Percentiles rank a stretch among this genome's conserved stretches.
phyloP scores from a whole-genome alignment of 2,113 vertebrate species.

The Rynchops niger region DNA sequence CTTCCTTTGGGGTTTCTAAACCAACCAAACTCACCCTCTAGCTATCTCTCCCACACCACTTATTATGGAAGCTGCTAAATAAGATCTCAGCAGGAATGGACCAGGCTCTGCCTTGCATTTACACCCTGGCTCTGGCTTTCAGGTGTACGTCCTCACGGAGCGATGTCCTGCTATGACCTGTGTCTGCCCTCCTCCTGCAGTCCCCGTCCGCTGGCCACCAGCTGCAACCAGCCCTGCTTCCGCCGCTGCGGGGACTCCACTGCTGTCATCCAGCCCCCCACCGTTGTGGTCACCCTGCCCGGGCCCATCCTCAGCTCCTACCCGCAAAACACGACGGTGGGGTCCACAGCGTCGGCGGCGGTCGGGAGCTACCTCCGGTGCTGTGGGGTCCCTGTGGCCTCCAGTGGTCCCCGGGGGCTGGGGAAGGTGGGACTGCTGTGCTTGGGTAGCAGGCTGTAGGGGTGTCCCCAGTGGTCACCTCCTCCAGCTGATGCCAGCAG shows the following conservation, averaged over 20 bases:
- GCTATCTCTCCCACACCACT: neutral
- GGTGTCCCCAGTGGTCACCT: fast-evolving
- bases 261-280: slow-evolving; percentile 15
- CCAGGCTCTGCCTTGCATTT: neutral
- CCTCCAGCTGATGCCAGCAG: neutral
- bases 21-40: neutral
- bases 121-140: neutral
- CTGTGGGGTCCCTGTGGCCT: slow-evolving; percentile 2
- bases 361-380: slow-evolving; percentile 36
- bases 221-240: slow-evolving; percentile 54
- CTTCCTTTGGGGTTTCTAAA: neutral
- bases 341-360: neutral
- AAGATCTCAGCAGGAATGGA: neutral
- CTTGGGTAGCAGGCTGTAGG: neutral
- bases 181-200: slow-evolving; percentile 23
- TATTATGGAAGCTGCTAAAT: neutral
- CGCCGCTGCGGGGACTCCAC: slow-evolving; percentile 37
- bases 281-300: neutral
- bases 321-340: neutral
- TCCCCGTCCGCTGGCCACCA: slow-evolving; percentile 18
- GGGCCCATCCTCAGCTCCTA: slow-evolving; percentile 64
- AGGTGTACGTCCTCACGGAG: neutral
- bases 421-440: slow-evolving; percentile 4
- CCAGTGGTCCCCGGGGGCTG: neutral
- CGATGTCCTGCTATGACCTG: slow-evolving; percentile 54